Conservation (phyloP, 2,888 invertebrate genomes). For the Drosophila paramelanica region DNA sequence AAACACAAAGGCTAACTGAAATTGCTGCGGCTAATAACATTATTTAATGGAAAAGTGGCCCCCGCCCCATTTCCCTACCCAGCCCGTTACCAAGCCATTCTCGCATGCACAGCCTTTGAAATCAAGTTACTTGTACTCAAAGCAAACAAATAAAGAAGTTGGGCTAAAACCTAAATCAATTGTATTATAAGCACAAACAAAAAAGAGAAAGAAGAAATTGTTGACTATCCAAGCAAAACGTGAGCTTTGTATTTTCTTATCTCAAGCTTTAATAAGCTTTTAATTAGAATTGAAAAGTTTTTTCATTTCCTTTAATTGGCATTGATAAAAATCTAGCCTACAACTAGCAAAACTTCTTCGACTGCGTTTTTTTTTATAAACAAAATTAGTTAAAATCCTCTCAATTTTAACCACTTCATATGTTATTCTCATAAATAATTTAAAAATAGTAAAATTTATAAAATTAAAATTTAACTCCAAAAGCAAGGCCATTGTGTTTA, state of each 20-base stretch:
- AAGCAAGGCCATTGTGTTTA: neutral
- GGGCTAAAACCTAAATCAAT: constrained; percentile 60
- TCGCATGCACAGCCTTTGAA: constrained; percentile 31
- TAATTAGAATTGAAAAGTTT: constrained; percentile 71
- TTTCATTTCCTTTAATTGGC: constrained; percentile 41
- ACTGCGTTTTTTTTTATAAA: neutral
- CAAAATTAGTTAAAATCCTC: neutral
- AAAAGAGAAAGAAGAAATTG: constrained; percentile 33
- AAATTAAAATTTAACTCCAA: neutral
- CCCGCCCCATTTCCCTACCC: neutral
- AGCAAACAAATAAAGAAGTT: constrained; percentile 53
- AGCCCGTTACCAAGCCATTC: constrained; percentile 1
- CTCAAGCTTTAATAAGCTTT: constrained; percentile 60
- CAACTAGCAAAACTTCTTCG: neutral
- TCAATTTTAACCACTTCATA: neutral
- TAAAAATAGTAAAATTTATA: too few relatives aligned
- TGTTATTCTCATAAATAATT: too few relatives aligned
- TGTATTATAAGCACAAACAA: constrained; percentile 35
- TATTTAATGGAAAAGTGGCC: constrained; percentile 66
- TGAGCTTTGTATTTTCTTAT: constrained; percentile 53
- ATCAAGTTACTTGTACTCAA: constrained; percentile 60
- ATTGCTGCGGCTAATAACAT: constrained; percentile 76
- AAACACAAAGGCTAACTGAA: constrained; percentile 66
- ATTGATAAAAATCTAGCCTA: constrained; percentile 27
- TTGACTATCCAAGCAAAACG: constrained; percentile 43